phyloP scores from a whole-genome alignment of 2,888 invertebrate species.

The Nysson spinosus region DNA sequence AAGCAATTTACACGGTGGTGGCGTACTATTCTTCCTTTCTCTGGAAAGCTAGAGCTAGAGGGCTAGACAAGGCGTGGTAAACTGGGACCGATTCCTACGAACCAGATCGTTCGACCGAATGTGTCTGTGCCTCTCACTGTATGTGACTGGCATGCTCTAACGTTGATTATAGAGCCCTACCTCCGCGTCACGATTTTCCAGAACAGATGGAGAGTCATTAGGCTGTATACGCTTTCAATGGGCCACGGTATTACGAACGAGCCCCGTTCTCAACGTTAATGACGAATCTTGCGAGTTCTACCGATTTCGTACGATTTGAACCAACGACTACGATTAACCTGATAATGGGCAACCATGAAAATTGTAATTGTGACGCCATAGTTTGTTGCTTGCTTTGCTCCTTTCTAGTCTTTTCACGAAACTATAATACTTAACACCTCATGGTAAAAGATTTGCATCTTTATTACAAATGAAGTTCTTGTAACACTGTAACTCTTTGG shows the following conservation, averaged over 20 bases:
- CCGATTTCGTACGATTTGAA: conserved; percentile 30
- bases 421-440: no score
- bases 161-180: conserved; percentile 65
- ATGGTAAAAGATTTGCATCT: no score
- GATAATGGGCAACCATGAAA: conserved; percentile 11
- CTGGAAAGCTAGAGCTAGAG: conserved; percentile 58
- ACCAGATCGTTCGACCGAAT: conserved; percentile 63
- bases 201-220: conserved; percentile 65
- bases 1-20: conserved; percentile 28
- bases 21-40: conserved; percentile 68
- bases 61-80: conserved; percentile 67
- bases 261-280: conserved; percentile 34
- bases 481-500: no score
- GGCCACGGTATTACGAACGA: conserved; percentile 12
- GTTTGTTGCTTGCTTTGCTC: no score
- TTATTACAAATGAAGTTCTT: no score
- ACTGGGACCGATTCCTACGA: conserved; percentile 50
- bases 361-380: no score
- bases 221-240: conserved; percentile 48
- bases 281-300: conserved; percentile 29
- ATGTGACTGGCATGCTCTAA: conserved; percentile 66
- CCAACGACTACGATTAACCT: conserved; percentile 11
- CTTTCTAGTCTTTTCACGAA: no score
- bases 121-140: conserved; percentile 69
- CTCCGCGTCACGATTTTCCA: conserved; percentile 70